These are phyloP conservation scores for Atta cephalotes DNA, from an alignment of 1,140 invertebrate species.

Conservation along the genomic window DNA sequence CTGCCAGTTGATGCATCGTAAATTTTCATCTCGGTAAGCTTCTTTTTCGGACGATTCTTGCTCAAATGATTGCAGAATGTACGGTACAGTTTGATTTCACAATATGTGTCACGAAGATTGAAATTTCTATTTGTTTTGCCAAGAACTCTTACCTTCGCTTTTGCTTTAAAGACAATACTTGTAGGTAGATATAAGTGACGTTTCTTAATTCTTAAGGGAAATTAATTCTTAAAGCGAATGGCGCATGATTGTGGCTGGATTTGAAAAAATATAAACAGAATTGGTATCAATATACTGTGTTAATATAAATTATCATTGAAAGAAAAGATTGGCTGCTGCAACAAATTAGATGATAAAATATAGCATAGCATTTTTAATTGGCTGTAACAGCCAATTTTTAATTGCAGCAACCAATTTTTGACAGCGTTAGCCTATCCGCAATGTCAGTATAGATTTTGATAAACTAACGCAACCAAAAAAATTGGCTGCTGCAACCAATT, in stretches of 20 bases:
- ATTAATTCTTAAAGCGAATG: background rate
- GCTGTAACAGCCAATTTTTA: too few species aligned
- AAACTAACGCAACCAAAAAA: too few species aligned
- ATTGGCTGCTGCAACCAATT: too few species aligned
- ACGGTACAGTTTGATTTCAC: too few species aligned
- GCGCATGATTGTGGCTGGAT: background rate
- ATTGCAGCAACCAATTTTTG: too few species aligned
- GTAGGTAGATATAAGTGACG: background rate
- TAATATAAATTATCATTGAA: background rate
- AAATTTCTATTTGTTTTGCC: slow-evolving; percentile 14
- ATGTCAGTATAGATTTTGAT: too few species aligned
- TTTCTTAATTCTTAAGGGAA: slow-evolving; percentile 1
- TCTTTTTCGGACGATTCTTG: background rate
- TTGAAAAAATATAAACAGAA: slow-evolving; percentile 2
- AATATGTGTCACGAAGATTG: background rate
- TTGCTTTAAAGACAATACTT: background rate
- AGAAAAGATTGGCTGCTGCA: too few species aligned
- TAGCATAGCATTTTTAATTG: too few species aligned
- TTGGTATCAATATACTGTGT: background rate
- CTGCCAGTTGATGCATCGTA: background rate
- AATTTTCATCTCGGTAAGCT: background rate
- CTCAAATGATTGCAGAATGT: background rate
- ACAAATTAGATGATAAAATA: too few species aligned
- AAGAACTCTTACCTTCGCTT: background rate
- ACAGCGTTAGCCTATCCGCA: too few species aligned